Percentiles rank a stretch among this genome's conserved stretches.
phyloP scores from a whole-genome alignment of 37 sponge, comb jelly and placozoan species.

The Cladorhizidae sp. region DNA sequence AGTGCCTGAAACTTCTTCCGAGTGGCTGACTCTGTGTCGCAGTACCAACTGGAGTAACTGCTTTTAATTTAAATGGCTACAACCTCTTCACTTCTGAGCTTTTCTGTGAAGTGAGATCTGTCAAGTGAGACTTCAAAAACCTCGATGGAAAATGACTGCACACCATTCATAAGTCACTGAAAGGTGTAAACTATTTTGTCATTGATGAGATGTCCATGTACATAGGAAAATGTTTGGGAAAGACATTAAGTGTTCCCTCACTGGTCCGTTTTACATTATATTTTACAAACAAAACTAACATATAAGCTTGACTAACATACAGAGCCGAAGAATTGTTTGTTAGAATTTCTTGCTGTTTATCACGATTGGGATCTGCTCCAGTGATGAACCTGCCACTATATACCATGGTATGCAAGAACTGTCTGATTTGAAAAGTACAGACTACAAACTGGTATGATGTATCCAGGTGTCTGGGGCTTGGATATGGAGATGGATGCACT shows the following conservation, averaged over 20 bases:
- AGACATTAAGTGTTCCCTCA: conserved; percentile 51
- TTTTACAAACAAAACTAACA: background rate
- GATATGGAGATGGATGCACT: no score
- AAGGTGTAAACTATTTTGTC: background rate
- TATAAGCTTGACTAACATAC: background rate
- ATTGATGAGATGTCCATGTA: conserved; percentile 37
- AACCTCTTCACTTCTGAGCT: conserved; percentile 37
- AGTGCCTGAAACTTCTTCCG: conserved; percentile 42
- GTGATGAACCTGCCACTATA: conserved; percentile 16
- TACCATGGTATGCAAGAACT: background rate
- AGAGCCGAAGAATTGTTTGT: conserved; percentile 28
- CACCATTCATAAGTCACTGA: background rate
- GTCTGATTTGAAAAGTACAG: background rate
- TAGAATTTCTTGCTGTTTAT: conserved; percentile 46
- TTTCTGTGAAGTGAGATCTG: no score
- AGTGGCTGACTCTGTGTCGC: conserved; percentile 14
- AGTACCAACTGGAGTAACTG: conserved; percentile 67
- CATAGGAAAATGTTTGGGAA: no score
- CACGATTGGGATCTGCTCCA: conserved; percentile 54
- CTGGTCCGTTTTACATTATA: background rate
- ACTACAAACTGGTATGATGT: background rate
- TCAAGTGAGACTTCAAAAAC: conserved; percentile 43
- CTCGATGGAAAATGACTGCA: conserved; percentile 32
- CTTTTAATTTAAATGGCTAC: conserved; percentile 45
- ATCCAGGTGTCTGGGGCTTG: no score